A percentile compares a stretch with the other conserved stretches of the same genome.
These are phyloP conservation scores for Palythoa grandis DNA, from an alignment of 92 coral and sea anemone species.

Conservation along the genomic window DNA sequence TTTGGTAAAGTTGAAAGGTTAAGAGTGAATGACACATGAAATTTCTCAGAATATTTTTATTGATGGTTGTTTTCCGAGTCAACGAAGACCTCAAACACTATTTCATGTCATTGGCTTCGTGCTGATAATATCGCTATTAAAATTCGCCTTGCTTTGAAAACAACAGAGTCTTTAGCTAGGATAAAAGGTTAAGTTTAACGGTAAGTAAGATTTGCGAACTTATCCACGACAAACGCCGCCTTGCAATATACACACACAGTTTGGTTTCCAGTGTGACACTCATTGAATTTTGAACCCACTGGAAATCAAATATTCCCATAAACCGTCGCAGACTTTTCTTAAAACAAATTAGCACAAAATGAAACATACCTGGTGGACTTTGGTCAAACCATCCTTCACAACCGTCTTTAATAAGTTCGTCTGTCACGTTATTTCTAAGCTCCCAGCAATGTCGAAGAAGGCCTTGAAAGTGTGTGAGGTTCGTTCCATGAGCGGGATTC, in stretches of 20 bases:
- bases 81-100: not conserved
- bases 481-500: slow-evolving; percentile 55
- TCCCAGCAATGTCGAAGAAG: slow-evolving; percentile 79
- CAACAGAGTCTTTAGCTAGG: not conserved
- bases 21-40: not conserved
- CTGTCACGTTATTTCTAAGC: slow-evolving; percentile 71
- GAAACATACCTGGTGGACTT: slow-evolving; percentile 33
- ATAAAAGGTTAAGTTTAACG: not conserved
- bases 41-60: not conserved
- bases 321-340: not conserved
- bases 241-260: too few relatives aligned
- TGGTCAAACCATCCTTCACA: slow-evolving; percentile 35
- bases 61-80: not conserved
- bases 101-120: not conserved
- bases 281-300: not conserved
- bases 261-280: too few relatives aligned
- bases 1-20: not conserved
- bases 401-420: slow-evolving; percentile 48
- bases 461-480: slow-evolving; percentile 77
- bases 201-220: not conserved
- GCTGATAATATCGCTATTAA: slow-evolving; percentile 1
- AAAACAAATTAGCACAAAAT: not conserved
- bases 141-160: not conserved
- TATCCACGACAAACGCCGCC: not conserved
- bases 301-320: not conserved